Percentiles rank a stretch among this genome's conserved stretches.
Conservation (phyloP, 2,888 invertebrate genomes). For the Lampropteryx suffumata region DNA sequence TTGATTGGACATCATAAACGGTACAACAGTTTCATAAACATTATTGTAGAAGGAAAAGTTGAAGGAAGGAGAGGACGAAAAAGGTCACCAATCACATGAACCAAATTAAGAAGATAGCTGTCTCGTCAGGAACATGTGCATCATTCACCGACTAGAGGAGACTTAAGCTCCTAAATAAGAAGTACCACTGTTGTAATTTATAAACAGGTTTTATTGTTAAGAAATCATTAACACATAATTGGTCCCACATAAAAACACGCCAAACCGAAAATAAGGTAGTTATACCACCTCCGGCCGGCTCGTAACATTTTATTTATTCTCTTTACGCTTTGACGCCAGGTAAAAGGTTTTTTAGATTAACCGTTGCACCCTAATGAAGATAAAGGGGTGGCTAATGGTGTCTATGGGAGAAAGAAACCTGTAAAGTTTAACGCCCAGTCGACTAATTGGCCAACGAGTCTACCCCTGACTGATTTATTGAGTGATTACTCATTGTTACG, state of each 20-base stretch:
- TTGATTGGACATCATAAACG: too few relatives aligned
- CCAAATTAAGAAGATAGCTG: too few relatives aligned
- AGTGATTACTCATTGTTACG: conserved; percentile 63
- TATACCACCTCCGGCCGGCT: conserved; percentile 16
- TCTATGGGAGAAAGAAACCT: conserved; percentile 59
- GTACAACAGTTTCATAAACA: too few relatives aligned
- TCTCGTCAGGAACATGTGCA: too few relatives aligned
- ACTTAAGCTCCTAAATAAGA: too few relatives aligned
- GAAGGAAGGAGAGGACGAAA: too few relatives aligned
- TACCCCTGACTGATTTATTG: conserved; percentile 62
- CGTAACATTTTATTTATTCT: conserved; percentile 56
- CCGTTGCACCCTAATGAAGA: conserved; percentile 70
- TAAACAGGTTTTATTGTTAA: too few relatives aligned
- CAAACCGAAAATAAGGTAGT: conserved; percentile 27
- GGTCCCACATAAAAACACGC: conserved; percentile 14
- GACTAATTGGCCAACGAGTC: conserved; percentile 45
- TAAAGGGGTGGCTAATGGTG: conserved; percentile 63
- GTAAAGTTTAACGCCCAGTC: conserved; percentile 54
- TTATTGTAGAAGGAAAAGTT: too few relatives aligned
- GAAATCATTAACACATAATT: conserved; percentile 33
- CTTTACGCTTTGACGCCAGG: conserved; percentile 61
- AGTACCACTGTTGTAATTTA: too few relatives aligned
- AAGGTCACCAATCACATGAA: too few relatives aligned
- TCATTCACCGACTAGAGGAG: too few relatives aligned
- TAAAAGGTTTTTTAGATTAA: conserved; percentile 72